Conservation (phyloP, 1,140 invertebrate genomes). For the Nixonia krombeini region DNA sequence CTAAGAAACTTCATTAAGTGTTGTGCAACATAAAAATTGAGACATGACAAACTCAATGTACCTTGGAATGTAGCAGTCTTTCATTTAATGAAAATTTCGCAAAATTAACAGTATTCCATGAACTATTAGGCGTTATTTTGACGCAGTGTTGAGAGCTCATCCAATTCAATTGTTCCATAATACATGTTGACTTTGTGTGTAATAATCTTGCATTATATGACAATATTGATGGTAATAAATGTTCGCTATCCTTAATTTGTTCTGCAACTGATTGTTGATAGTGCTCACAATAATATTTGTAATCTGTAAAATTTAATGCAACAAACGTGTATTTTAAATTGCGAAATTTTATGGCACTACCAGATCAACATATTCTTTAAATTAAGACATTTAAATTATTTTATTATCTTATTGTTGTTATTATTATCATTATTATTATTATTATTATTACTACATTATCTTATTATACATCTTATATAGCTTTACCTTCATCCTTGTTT, state of each 20-base stretch:
- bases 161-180: slow-evolving; percentile 63
- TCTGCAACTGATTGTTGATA: slow-evolving; percentile 70
- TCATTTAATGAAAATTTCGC: slow-evolving; percentile 46
- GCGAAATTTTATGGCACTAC: background rate
- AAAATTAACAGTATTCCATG: slow-evolving; percentile 21
- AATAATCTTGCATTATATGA: slow-evolving; percentile 60
- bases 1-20: too few relatives aligned
- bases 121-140: slow-evolving; percentile 9
- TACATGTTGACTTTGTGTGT: slow-evolving; percentile 48
- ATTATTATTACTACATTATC: too few relatives aligned
- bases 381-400: too few relatives aligned
- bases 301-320: slow-evolving; percentile 58
- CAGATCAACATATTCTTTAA: slow-evolving; percentile 4
- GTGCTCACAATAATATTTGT: slow-evolving; percentile 70
- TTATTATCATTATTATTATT: too few relatives aligned
- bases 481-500: slow-evolving; percentile 53
- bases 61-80: slow-evolving; percentile 32
- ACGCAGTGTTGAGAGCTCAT: slow-evolving; percentile 51
- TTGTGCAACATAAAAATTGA: too few relatives aligned
- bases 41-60: background rate
- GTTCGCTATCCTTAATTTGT: slow-evolving; percentile 64
- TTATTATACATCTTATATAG: too few relatives aligned
- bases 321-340: background rate
- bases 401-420: too few relatives aligned
- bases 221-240: slow-evolving; percentile 72